Base-by-base conservation (phyloP, 1,140 invertebrate species). In the Asbolus verrucosus region DNA sequence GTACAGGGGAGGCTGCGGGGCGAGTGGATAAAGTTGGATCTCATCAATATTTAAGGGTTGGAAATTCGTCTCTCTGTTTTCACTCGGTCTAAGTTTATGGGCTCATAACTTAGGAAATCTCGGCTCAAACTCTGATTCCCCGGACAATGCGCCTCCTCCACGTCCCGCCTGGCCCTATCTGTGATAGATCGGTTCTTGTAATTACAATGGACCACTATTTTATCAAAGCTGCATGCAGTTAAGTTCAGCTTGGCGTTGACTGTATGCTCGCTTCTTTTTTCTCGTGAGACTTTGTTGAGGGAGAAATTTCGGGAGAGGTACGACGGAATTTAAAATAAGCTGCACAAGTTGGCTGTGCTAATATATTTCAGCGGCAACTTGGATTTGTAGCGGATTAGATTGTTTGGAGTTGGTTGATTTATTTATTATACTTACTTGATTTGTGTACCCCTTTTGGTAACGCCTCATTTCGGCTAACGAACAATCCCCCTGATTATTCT, bases 11-110 rank as follows among this genome's bases (percentile, higher is more conserved):
- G 18, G 41, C 14, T 11, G 46, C 19, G 46, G 46, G 46, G 21
- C 18, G 46, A 24, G 19, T 27, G 19, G 21, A 14, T 54, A 27
- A 54, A 54, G 46, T 27, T 54, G 46, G 46, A 59, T 30, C 70
- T 71, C 70, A 71, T 71, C 63, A 71, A 71, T 71, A 71, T 71
- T 71, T 61, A 71, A 67, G 24, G 59, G 65, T 36, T 43, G 60
- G 68, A 65, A 62, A 67, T 71, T 71, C 65, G 70, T 67, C 70
- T 67, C 70, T 67, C 70, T 71, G 70, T 71, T 71, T 71, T 71
- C 65, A 71, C 65, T 61, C 65, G 43, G 38, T 67, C 38, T 14
- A 61, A 71, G 50, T 67, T 71, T 71, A 71, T 67, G 50, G 70
- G 63, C 65, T 50, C 68, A 71, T 71, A 71, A 71, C 65, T 71